Evolutionary conservation across 2,113 vertebrate genomes (phyloP).

Genomic region (Chaetops frenatus): DNA sequence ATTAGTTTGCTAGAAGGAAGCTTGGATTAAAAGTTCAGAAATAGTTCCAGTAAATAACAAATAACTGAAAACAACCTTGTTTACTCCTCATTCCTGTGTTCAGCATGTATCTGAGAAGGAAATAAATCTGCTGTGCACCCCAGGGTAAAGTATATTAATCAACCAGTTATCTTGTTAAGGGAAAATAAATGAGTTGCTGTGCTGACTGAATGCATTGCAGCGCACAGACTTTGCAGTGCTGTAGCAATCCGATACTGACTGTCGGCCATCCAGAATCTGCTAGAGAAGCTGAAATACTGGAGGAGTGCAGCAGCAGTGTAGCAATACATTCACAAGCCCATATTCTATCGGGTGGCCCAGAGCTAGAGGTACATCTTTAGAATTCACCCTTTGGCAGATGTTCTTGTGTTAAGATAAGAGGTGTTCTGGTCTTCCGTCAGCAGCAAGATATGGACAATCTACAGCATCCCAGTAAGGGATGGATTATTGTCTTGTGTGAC

Average conservation of each 20-base stretch:
- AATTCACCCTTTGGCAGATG: neutral
- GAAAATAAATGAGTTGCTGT: conserved; percentile 32
- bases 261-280: neutral
- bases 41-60: conserved; percentile 17
- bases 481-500: neutral
- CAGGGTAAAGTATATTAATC: conserved; percentile 61
- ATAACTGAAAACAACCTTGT: conserved; percentile 32
- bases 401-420: neutral
- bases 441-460: neutral
- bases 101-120: conserved; percentile 37
- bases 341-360: neutral
- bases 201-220: conserved; percentile 34
- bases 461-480: neutral
- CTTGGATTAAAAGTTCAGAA: neutral
- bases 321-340: neutral
- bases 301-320: neutral
- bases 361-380: neutral
- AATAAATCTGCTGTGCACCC: conserved; percentile 56
- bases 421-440: neutral
- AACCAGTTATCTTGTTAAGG: conserved; percentile 61
- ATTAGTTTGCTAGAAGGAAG: neutral
- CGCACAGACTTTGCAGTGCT: neutral
- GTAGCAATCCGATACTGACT: neutral
- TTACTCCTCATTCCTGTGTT: conserved; percentile 40
- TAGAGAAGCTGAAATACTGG: neutral